Base-by-base conservation (phyloP, 2,888 invertebrate species). In the Smittia sp. region DNA sequence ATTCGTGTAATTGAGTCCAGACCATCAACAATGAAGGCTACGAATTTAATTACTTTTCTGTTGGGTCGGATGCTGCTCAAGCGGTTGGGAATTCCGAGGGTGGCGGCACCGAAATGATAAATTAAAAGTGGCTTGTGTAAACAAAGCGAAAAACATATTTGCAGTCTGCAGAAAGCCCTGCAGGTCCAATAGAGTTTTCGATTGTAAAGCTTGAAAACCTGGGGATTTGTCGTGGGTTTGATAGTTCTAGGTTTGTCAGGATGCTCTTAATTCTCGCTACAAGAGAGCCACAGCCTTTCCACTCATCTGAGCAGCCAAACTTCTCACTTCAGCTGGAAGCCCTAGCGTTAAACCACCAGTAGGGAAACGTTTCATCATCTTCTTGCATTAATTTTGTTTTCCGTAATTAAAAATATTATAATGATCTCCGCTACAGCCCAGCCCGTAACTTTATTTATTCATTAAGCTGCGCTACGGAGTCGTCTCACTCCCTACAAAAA, bases 381-480 rank as follows among this genome's bases (percentile, higher is more conserved):
- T 58, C 46, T 58, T 58, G 58, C 58, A 58, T 58, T 58, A 58
- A 58, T 58, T 58, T 11, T 58, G 20, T 58, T 18, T 58, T 22
- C 22, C 54, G 69, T 69, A 69, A 69, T 69, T 69, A 69, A 69
- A 69, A 69, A 69, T 68, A 69, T 69, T 69, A 69, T 69, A 69
- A 69, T 69, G 69, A 69, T 69, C 69, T 54, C 24, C 54, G 1
- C 39, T 18, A 52, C 69, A 69, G 15, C 68, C 69, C 52, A 69
- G 52, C 22, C 67, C 15, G n/a, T 20, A n/a, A 11, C 27, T 67
- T 67, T 67, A 67, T 67, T 67, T 67, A 67, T 24, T 67, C 67
- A 67, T 67, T 67, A 67, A 20, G 20, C 20, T 67, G n/a, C 18
- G 22, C 22, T 24, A n/a, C 27, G 24, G 24, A n/a, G 3, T 15